phyloP scores from a whole-genome alignment of 2,113 vertebrate species.

The Chloropsis hardwickii region DNA sequence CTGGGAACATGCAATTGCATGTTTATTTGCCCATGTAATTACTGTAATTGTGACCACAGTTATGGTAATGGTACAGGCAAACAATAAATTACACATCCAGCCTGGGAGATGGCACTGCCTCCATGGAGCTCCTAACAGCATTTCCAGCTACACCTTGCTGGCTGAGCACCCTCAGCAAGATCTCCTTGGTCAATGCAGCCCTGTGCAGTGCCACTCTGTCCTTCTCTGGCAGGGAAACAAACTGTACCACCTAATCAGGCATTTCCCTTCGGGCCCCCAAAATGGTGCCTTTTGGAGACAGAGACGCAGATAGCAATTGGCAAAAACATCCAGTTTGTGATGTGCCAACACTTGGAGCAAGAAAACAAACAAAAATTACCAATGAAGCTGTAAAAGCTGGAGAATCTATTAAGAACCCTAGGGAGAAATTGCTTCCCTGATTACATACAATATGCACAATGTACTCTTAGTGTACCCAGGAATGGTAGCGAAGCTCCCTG shows the following conservation, averaged over 20 bases:
- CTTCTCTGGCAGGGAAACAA: neutral
- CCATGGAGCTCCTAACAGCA: neutral
- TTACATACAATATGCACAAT: neutral
- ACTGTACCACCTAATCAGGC: neutral
- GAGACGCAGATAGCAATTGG: neutral
- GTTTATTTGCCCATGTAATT: neutral
- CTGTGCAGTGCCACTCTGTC: neutral
- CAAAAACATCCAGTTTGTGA: neutral
- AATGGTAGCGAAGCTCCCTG: neutral
- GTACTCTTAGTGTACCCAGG: neutral
- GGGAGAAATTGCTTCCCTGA: constrained; percentile 15
- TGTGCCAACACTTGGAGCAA: neutral
- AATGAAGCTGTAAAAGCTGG: neutral
- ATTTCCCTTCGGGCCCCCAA: neutral
- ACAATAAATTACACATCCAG: neutral
- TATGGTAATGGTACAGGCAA: neutral
- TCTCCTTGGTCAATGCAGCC: neutral
- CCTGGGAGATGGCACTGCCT: neutral
- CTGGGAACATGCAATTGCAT: neutral
- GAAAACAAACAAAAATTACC: constrained; percentile 16
- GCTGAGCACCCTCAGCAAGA: neutral
- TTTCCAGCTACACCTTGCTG: neutral
- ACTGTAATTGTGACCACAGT: neutral
- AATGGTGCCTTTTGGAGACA: neutral
- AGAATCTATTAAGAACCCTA: constrained; percentile 5